Evolutionary conservation across 2,113 vertebrate species (phyloP).

Genomic region (Centropristis striata): DNA sequence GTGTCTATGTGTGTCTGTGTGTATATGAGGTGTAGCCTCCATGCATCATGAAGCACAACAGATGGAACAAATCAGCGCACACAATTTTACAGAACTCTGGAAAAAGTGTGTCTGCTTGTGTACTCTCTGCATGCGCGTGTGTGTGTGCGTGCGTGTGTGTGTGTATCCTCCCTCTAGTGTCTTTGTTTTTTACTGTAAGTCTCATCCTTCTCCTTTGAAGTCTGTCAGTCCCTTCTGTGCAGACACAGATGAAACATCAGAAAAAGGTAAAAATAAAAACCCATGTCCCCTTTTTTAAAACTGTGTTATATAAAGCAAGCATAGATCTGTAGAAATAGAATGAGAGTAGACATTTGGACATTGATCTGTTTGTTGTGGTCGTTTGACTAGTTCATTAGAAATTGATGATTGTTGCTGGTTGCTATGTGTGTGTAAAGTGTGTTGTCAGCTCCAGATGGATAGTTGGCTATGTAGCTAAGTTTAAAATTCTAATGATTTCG

Average conservation of each 20-base stretch:
- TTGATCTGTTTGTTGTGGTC: too few species aligned
- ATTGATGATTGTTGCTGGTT: too few species aligned
- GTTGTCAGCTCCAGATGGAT: too few species aligned
- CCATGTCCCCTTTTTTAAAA: background rate
- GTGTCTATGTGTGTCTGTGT: conserved; percentile 29
- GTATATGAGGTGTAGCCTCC: conserved; percentile 24
- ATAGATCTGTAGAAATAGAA: background rate
- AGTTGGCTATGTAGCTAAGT: too few species aligned
- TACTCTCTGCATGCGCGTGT: background rate
- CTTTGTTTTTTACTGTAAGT: conserved; percentile 62
- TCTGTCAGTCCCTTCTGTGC: conserved; percentile 57
- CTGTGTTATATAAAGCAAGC: background rate
- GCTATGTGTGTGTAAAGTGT: too few species aligned
- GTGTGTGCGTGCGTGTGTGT: conserved; percentile 13
- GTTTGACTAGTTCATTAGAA: too few species aligned
- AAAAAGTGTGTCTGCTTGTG: conserved; percentile 27
- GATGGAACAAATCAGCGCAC: conserved; percentile 59
- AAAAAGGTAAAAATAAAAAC: conserved; percentile 23
- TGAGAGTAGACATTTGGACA: too few species aligned
- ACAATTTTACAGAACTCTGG: conserved; percentile 47
- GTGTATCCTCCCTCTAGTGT: conserved; percentile 62
- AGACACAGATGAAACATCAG: conserved; percentile 32
- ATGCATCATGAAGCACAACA: conserved; percentile 61
- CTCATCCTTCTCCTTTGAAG: conserved; percentile 62
- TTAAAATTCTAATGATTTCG: too few species aligned